These are phyloP conservation scores for Agrilus cyanescens DNA, from an alignment of 2,888 invertebrate species.

Conservation along the genomic window DNA sequence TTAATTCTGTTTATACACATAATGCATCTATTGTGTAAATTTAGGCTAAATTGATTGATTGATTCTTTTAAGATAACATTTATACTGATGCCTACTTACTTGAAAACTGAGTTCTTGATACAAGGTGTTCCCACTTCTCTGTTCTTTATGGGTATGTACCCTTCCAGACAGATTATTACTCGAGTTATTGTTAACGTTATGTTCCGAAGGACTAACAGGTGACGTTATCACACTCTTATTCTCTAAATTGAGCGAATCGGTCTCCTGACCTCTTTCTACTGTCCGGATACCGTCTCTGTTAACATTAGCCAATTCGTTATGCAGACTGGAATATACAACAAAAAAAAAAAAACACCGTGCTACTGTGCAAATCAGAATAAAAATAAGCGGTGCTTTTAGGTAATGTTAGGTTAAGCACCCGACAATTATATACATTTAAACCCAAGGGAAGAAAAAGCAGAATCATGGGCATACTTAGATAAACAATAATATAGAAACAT, in stretches of 20 bases:
- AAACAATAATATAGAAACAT: too few species aligned
- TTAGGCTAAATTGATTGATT: too few species aligned
- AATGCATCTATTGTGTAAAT: too few species aligned
- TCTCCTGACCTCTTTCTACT: constrained; percentile 34
- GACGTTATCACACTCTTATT: constrained; percentile 36
- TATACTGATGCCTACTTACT: constrained; percentile 18
- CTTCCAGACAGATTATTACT: constrained; percentile 36
- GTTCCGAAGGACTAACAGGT: constrained; percentile 34
- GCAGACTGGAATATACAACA: constrained; percentile 21
- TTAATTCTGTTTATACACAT: too few species aligned
- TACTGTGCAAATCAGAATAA: too few species aligned
- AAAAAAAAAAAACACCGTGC: neutral
- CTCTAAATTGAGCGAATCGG: constrained; percentile 33
- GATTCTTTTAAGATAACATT: neutral
- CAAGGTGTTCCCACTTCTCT: constrained; percentile 78
- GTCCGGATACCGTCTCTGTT: constrained; percentile 25
- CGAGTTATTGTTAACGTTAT: constrained; percentile 29
- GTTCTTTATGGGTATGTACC: constrained; percentile 70
- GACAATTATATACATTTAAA: too few species aligned
- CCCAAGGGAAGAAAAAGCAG: too few species aligned
- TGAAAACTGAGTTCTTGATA: constrained; percentile 89
- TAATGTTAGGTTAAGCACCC: too few species aligned
- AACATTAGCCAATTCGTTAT: constrained; percentile 32
- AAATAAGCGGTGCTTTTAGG: too few species aligned
- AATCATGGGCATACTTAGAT: too few species aligned